Conservation (phyloP, 2,797 vertebrate genomes). For the Falco naumanni region DNA sequence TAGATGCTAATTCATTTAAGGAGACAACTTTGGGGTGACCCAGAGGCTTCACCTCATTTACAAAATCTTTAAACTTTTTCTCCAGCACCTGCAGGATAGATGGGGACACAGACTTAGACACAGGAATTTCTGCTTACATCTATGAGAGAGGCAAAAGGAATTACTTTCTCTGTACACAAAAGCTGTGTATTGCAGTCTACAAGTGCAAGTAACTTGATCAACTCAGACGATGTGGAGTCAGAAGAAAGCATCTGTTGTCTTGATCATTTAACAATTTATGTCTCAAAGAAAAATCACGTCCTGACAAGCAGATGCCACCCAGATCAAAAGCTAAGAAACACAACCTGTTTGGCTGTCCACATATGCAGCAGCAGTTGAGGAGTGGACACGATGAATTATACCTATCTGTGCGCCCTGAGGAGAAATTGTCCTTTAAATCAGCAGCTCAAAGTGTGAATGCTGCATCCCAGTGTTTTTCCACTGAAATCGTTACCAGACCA, state of each 20-base stretch:
- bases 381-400: not conserved
- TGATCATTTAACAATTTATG: not conserved
- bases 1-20: conserved; percentile 67
- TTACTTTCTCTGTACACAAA: not conserved
- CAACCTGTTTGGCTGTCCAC: not conserved
- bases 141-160: not conserved
- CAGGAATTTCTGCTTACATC: not conserved
- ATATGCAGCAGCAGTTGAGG: not conserved
- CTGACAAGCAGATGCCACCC: not conserved
- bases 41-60: conserved; percentile 80
- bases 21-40: conserved; percentile 80
- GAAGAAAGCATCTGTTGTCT: not conserved
- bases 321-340: not conserved
- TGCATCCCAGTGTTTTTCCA: not conserved
- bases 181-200: not conserved
- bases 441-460: not conserved
- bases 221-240: not conserved
- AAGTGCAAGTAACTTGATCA: not conserved
- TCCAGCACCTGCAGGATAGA: conserved; percentile 80
- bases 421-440: not conserved
- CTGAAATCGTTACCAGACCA: not conserved
- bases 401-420: not conserved
- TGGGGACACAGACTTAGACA: not conserved
- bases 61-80: conserved; percentile 86
- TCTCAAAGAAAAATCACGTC: not conserved